phyloP scores from a whole-genome alignment of 2,888 invertebrate species.

The Coelopa pilipes region DNA sequence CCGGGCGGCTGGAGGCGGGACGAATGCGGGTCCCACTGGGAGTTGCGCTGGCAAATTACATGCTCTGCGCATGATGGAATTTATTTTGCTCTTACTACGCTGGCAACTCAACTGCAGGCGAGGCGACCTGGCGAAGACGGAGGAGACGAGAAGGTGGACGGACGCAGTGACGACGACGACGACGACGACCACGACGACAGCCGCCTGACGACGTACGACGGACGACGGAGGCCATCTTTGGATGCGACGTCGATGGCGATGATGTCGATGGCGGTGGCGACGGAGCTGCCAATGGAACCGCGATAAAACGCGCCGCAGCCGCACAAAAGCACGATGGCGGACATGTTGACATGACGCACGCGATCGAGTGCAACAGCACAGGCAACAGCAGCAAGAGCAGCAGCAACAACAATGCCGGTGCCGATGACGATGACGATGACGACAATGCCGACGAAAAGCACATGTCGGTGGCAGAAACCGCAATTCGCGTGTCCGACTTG shows the following conservation, averaged over 20 bases:
- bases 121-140: background rate
- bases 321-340: slow-evolving; percentile 25
- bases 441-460: too few relatives aligned
- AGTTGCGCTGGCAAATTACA: slow-evolving; percentile 24
- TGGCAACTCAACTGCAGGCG: background rate
- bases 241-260: slow-evolving; percentile 7
- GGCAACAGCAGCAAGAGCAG: slow-evolving; percentile 3
- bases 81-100: slow-evolving; percentile 17
- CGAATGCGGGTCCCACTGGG: slow-evolving; percentile 10
- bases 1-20: too few relatives aligned
- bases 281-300: slow-evolving; percentile 1
- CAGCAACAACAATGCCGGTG: too few relatives aligned
- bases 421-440: background rate
- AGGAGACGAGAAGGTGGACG: background rate
- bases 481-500: slow-evolving; percentile 19
- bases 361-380: slow-evolving; percentile 19
- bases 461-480: background rate
- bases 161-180: background rate
- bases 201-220: background rate
- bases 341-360: slow-evolving; percentile 34
- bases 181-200: background rate
- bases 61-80: slow-evolving; percentile 9
- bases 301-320: background rate
- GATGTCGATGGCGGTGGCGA: slow-evolving; percentile 5
- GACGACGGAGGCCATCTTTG: slow-evolving; percentile 26